Percentiles rank a stretch among this genome's conserved stretches.
Evolutionary conservation across 1,140 invertebrate genomes (phyloP).

Genomic region (Mactra quadrangularis): DNA sequence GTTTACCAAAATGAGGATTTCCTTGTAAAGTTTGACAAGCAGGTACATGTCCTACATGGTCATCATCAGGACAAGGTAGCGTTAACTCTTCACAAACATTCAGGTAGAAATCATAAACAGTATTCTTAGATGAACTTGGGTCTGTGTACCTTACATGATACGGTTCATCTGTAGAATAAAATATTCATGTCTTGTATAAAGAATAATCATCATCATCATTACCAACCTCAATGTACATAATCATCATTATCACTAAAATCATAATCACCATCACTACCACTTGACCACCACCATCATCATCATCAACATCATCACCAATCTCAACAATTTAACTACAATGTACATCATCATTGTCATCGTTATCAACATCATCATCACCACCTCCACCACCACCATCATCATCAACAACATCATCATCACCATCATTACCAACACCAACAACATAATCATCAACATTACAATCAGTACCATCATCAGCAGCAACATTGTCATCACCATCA

Average conservation of each 20-base stretch:
- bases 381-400: neutral
- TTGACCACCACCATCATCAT: too few relatives aligned
- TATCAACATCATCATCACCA: too few relatives aligned
- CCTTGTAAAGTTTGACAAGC: slow-evolving; percentile 72
- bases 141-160: neutral
- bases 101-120: slow-evolving; percentile 69
- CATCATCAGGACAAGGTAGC: slow-evolving; percentile 64
- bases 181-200: too few relatives aligned
- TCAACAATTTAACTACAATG: neutral
- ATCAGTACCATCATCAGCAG: too few relatives aligned
- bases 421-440: too few relatives aligned
- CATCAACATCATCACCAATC: neutral
- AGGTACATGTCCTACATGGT: slow-evolving; percentile 43
- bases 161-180: neutral
- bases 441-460: slow-evolving; percentile 36
- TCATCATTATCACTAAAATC: too few relatives aligned
- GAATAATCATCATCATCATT: too few relatives aligned
- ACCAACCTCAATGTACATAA: too few relatives aligned
- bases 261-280: too few relatives aligned
- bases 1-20: slow-evolving; percentile 62
- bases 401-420: neutral
- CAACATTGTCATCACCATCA: too few relatives aligned
- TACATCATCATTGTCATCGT: too few relatives aligned
- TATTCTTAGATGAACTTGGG: neutral
- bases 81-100: slow-evolving; percentile 74